Conservation (phyloP, 2,888 invertebrate genomes). For the Frankliniella fusca region DNA sequence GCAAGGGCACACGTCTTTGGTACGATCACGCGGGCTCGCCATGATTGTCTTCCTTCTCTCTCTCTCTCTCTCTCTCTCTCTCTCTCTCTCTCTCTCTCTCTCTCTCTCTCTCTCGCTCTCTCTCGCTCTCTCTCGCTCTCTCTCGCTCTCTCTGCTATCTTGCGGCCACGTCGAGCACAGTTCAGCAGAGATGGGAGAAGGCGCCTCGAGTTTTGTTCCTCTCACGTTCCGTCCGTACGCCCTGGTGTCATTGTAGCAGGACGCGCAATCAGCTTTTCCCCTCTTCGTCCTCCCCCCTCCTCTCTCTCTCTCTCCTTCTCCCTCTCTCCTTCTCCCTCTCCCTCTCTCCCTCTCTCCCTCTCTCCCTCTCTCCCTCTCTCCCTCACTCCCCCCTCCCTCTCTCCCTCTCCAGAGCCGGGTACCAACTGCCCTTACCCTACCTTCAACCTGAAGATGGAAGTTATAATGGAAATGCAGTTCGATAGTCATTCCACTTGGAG, state of each 20-base stretch:
- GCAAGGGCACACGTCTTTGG: too few species aligned
- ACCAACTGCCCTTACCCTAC: neutral
- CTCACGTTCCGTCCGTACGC: too few species aligned
- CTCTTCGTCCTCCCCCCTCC: neutral
- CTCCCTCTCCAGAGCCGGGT: neutral
- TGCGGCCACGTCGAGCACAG: too few species aligned
- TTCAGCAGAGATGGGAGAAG: too few species aligned
- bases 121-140: too few species aligned
- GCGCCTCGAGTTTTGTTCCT: too few species aligned
- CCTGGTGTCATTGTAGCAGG: too few species aligned
- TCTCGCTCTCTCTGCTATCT: neutral
- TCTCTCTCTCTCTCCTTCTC: neutral
- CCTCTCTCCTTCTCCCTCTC: neutral
- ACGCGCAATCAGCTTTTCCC: neutral
- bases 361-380: constrained; percentile 18
- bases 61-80: neutral
- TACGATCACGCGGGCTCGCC: neutral
- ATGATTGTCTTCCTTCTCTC: neutral
- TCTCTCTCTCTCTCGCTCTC: too few species aligned
- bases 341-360: constrained; percentile 16
- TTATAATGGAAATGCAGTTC: too few species aligned
- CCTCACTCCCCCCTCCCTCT: neutral
- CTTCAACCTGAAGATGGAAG: neutral
- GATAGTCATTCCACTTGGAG: too few species aligned
- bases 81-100: neutral